These are phyloP conservation scores for Nomada flava DNA, from an alignment of 2,888 invertebrate genomes.

Conservation along the genomic window DNA sequence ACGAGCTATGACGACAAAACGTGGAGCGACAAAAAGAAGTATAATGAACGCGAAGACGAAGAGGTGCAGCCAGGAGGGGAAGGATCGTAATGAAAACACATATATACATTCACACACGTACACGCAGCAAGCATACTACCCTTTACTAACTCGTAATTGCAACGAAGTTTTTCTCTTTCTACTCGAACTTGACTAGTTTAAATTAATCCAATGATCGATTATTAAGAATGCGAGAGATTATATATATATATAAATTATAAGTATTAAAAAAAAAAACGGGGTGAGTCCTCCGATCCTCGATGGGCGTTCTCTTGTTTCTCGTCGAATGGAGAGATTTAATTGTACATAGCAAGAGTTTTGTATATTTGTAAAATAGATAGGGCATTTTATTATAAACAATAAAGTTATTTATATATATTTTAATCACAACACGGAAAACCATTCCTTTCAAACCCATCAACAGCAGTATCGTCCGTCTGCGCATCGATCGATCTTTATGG, in stretches of 20 bases:
- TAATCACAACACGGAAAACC: constrained; percentile 72
- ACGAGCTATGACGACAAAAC: neutral
- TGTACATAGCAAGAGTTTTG: constrained; percentile 80
- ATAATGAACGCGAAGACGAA: constrained; percentile 17
- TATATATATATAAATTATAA: constrained; percentile 31
- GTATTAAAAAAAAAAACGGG: constrained; percentile 25
- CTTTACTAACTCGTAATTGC: constrained; percentile 77
- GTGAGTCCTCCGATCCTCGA: constrained; percentile 32
- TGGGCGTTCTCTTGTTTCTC: constrained; percentile 71
- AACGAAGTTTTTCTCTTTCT: constrained; percentile 79
- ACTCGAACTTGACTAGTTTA: constrained; percentile 75
- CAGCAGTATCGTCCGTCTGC: neutral
- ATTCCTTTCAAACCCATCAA: constrained; percentile 43
- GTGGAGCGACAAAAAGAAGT: neutral
- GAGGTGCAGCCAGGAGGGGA: constrained; percentile 21
- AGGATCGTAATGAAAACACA: constrained; percentile 38
- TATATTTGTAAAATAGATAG: constrained; percentile 82
- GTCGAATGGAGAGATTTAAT: constrained; percentile 71
- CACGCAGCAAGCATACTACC: constrained; percentile 69
- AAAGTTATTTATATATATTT: constrained; percentile 82
- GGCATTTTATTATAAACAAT: constrained; percentile 81
- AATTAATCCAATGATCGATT: constrained; percentile 69
- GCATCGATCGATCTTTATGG: neutral
- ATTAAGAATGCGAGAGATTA: constrained; percentile 62
- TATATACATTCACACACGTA: constrained; percentile 8